Evolutionary conservation across 2,113 vertebrate species (phyloP), one percentile per base, ranked within the genome.

Genomic region (Pelodiscus sinensis): DNA sequence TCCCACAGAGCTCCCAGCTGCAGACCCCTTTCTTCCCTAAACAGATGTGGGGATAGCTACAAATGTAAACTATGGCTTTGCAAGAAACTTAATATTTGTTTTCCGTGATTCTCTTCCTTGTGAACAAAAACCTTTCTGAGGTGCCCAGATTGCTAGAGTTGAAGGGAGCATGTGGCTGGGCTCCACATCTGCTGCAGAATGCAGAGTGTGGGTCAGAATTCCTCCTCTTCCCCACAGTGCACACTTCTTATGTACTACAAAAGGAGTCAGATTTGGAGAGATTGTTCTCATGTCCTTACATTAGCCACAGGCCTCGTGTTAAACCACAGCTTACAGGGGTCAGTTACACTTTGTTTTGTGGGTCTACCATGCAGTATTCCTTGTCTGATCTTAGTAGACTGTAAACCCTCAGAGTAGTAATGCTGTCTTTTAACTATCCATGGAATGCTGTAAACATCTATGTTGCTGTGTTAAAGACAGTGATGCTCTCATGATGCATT

Each of bases 251-350:
- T 14, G 52, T 21, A 11, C 21, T 56, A 52, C 73, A 56, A 24
- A 12, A 0, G 6, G 56, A 55, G 13, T 54, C 52, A 31, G 18
- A 12, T 44, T 27, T 44, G 79, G 56, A 88, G 2, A 3, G 16
- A 78, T 68, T 0, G 2, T 87, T 75, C 50, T 8, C 1, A 1
- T 1, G 12, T 44, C 38, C 21, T 44, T 22, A 21, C 24, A 10
- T 21, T 73, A 9, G 24, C 9, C 16, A 11, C 11, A 9, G 2
- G 38, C 79, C 54, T 68, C 9, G n/a, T 62, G 52, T 81, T 52
- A 50, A 73, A 38, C 8, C 2, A 3, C 8, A 10, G 25, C 29
- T 71, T 0, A 0, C 6, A 19, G 27, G 44, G 50, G 4, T 3
- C 44, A 52, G 5, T 6, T 55, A 50, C 55, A 29, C 0, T 9